Base-by-base conservation (phyloP, 2,797 vertebrate genomes). In the Onychomys torridus region DNA sequence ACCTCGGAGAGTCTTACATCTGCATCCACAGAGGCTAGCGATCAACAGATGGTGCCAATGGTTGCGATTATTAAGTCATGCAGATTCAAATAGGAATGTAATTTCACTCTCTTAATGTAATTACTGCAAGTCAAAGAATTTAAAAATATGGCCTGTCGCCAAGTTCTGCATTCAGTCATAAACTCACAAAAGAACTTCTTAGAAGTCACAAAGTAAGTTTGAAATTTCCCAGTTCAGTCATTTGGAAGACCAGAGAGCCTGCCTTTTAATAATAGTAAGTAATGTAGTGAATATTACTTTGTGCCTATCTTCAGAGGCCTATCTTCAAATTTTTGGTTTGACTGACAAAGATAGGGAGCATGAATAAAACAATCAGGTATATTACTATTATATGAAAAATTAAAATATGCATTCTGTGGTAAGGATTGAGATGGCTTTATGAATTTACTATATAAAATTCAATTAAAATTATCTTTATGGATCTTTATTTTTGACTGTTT, bases 21-120 rank as follows among this genome's bases (percentile, higher is more conserved):
- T 94, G 88, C 61, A 98, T 95, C 71, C 93, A 89, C 2, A 32
- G 55, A 84, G 91, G 95, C 97, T 37, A 1, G 71, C 37, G 71
- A 96, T 82, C 92, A 93, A 88, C 98, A 98, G 96, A 97, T 97
- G 95, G 92, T 95, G 91, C 90, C 85, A 97, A 97, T 87, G 77
- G 52, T 94, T 17, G 2, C 49, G 40, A 86, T 65, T 91, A 93
- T 84, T 85, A 93, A 93, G 90, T 96, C 94, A 91, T 73, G 86
- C 90, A 95, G 90, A 69, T 87, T 90, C 95, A 98, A 96, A 94
- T 94, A n/a, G 13, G 91, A 95, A 84, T 90, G 55, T 92, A 19
- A 3, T 89, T 96, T 96, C 71, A 96, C 25, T 32, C 94, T 25
- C 27, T 96, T 97, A 96, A 92, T 82, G 46, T 55, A 89, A 97